Conservation (phyloP, 2,888 invertebrate species). For the Hoplodrina ambigua region DNA sequence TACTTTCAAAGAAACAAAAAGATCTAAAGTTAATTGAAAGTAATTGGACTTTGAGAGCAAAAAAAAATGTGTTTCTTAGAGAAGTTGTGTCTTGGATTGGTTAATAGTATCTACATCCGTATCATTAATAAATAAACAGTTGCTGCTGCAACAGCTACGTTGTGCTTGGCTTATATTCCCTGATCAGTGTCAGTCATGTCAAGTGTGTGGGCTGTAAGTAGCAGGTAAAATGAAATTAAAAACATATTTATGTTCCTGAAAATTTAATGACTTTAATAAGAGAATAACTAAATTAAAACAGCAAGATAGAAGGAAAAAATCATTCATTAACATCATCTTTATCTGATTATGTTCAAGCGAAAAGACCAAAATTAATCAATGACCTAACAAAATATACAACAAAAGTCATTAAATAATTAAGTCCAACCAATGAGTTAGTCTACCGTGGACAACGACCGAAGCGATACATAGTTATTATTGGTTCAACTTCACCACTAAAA, state of each 20-base stretch:
- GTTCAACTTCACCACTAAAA: constrained; percentile 85
- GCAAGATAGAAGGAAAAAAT: constrained; percentile 88
- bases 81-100: too few relatives aligned
- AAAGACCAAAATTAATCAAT: constrained; percentile 90
- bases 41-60: too few relatives aligned
- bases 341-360: constrained; percentile 87
- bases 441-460: constrained; percentile 82
- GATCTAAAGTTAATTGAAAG: too few relatives aligned
- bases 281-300: constrained; percentile 91
- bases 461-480: constrained; percentile 80
- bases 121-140: too few relatives aligned
- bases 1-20: too few relatives aligned
- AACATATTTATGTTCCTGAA: constrained; percentile 85
- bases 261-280: constrained; percentile 91
- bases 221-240: constrained; percentile 66
- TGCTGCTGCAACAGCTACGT: too few relatives aligned
- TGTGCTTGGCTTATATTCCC: not conserved
- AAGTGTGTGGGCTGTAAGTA: not conserved
- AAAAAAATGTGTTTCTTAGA: too few relatives aligned
- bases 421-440: constrained; percentile 87
- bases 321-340: constrained; percentile 88
- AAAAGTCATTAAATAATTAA: constrained; percentile 90
- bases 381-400: constrained; percentile 91
- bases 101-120: too few relatives aligned
- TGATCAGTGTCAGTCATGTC: too few relatives aligned